phyloP scores from a whole-genome alignment of 2,797 vertebrate genomes.

The Karalla daura region DNA sequence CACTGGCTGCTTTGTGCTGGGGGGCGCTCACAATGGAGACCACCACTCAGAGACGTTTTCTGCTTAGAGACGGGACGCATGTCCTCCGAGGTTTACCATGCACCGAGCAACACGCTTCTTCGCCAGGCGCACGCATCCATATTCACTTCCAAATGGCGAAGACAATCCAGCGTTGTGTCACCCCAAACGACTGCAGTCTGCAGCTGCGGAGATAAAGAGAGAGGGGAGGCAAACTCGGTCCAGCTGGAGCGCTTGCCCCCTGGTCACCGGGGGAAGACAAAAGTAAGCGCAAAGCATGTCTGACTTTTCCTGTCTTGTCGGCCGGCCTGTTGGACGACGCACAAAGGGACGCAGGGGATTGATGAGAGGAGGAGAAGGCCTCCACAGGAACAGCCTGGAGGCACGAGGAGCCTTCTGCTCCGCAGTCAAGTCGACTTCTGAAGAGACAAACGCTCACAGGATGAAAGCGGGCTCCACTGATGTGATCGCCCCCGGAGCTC shows the following conservation, averaged over 20 bases:
- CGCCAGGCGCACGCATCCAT: slow-evolving; percentile 48
- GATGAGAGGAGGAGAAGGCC: slow-evolving; percentile 65
- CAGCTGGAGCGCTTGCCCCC: slow-evolving; percentile 71
- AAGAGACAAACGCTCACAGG: slow-evolving; percentile 55
- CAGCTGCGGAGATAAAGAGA: slow-evolving; percentile 68
- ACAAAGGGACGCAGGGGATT: slow-evolving; percentile 70
- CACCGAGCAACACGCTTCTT: slow-evolving; percentile 39
- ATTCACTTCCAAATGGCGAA: slow-evolving; percentile 44
- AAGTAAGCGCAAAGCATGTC: slow-evolving; percentile 68
- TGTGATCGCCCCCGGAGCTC: slow-evolving; percentile 55
- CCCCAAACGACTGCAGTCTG: slow-evolving; percentile 67
- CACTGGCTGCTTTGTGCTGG: slow-evolving; percentile 63
- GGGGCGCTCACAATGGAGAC: slow-evolving; percentile 52
- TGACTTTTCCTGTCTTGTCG: slow-evolving; percentile 69
- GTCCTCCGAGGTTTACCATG: slow-evolving; percentile 64
- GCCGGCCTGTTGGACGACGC: slow-evolving; percentile 67
- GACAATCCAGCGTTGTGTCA: slow-evolving; percentile 54
- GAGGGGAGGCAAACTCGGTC: slow-evolving; percentile 59
- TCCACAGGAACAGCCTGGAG: slow-evolving; percentile 64
- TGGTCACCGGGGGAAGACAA: slow-evolving; percentile 68
- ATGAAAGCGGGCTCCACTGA: slow-evolving; percentile 61
- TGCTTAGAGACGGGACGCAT: slow-evolving; percentile 52
- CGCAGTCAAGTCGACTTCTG: slow-evolving; percentile 54
- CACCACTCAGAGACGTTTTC: slow-evolving; percentile 31
- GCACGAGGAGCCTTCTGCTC: slow-evolving; percentile 65